Conservation (phyloP, 1,140 invertebrate species). For the Drosophila biarmipes region DNA sequence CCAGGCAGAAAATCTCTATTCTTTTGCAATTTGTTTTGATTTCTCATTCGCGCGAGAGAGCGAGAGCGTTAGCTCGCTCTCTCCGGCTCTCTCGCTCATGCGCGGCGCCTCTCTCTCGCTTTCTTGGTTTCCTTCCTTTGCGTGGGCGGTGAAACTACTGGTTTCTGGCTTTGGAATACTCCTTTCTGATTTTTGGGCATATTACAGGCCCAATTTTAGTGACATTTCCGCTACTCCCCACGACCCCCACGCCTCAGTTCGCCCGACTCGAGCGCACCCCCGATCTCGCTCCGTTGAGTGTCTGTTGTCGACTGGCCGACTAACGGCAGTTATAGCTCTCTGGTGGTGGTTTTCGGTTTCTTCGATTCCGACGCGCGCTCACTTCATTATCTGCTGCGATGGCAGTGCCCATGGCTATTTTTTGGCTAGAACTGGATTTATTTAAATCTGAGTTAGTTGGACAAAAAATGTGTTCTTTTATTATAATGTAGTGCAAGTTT, state of each 20-base stretch:
- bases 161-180: not conserved
- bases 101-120: slow-evolving; percentile 12
- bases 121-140: not conserved
- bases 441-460: not conserved
- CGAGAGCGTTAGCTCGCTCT: slow-evolving; percentile 16
- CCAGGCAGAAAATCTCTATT: slow-evolving; percentile 78
- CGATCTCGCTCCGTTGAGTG: slow-evolving; percentile 72
- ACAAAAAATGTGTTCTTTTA: not conserved
- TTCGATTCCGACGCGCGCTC: slow-evolving; percentile 34
- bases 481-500: too few relatives aligned
- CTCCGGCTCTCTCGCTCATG: slow-evolving; percentile 18
- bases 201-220: slow-evolving; percentile 1
- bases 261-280: slow-evolving; percentile 45
- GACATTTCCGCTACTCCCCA: slow-evolving; percentile 11
- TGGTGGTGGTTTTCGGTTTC: slow-evolving; percentile 33
- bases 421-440: slow-evolving; percentile 13
- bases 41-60: slow-evolving; percentile 69
- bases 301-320: slow-evolving; percentile 63
- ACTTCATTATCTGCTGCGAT: slow-evolving; percentile 41
- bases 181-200: not conserved
- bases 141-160: slow-evolving; percentile 3
- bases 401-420: slow-evolving; percentile 18
- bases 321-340: slow-evolving; percentile 59
- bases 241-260: slow-evolving; percentile 34
- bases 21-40: slow-evolving; percentile 83